Base-by-base conservation (phyloP, 2,888 invertebrate genomes). In the Apamea monoglypha region DNA sequence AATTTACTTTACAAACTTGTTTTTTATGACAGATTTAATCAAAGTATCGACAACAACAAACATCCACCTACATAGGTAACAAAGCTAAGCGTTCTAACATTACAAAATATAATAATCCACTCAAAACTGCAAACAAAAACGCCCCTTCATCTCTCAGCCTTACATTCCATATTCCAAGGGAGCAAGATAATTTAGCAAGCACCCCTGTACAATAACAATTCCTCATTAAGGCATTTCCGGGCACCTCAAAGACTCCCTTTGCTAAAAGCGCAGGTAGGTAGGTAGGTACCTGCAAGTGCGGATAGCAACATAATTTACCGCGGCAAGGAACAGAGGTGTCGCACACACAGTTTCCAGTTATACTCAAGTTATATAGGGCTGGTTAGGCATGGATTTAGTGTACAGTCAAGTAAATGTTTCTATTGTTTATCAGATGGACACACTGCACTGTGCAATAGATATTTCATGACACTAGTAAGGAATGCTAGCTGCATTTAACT, bases 221-320 rank as follows among this genome's bases (percentile, higher is more conserved):
- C 83, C 89, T 89, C 89, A 88, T 89, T 89, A 89, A 85, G 68
- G 81, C 83, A 89, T 88, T 88, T 87, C 84, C 85, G 68, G 66
- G 73, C 63, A 77, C 80, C 75, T 86, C 89, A 89, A 89, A 89
- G 84, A 83, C 81, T 78, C 74, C 64, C 66, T 78, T 67, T 61
- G 74, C 82, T 88, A 85, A 84, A 80, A 84, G 84, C 81, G 53
- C 82, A 80, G 81, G 76, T 32, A 29, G 16, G 50, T 78, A 77
- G 44, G 18, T 80, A 36, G 50, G 25, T 63, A 67, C 66, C 25
- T 78, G 56, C 14, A 40, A 40, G 69, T 29, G 71, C 72, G 47
- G 75, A 73, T 76, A 72, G 66, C 70, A 74, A 73, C 64, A 73
- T 76, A 88, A 79, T 84, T 81, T 77, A 77, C 78, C 74, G 80